Conservation (phyloP, 2,113 vertebrate genomes). For the Varanus komodoensis region DNA sequence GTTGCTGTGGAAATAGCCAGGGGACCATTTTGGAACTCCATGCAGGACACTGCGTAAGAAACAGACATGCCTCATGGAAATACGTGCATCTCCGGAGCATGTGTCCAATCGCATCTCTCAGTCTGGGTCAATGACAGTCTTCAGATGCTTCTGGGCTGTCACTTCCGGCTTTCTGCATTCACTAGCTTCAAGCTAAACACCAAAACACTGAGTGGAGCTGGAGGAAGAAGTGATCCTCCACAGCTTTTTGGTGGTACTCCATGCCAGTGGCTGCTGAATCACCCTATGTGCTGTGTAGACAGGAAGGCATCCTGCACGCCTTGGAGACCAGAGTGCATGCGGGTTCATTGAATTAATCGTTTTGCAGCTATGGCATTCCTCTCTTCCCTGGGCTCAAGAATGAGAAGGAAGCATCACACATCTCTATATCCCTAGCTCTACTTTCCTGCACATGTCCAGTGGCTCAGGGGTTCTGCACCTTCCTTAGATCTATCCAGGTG, state of each 20-base stretch:
- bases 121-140: neutral
- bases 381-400: no score
- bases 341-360: neutral
- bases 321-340: neutral
- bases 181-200: neutral
- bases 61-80: neutral
- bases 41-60: neutral
- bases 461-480: neutral
- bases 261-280: neutral
- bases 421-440: no score
- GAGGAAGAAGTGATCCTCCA: neutral
- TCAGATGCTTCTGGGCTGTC: neutral
- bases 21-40: neutral
- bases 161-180: neutral
- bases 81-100: neutral
- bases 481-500: neutral
- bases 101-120: neutral
- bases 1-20: neutral
- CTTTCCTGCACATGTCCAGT: no score
- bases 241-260: neutral
- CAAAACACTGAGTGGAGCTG: no score
- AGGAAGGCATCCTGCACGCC: neutral
- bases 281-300: neutral
- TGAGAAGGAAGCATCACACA: no score
- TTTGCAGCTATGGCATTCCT: no score